A percentile compares a stretch with the other conserved stretches of the same genome.
Evolutionary conservation across 2,888 invertebrate species (phyloP).

Genomic region (Reticulitermes lucifugus): DNA sequence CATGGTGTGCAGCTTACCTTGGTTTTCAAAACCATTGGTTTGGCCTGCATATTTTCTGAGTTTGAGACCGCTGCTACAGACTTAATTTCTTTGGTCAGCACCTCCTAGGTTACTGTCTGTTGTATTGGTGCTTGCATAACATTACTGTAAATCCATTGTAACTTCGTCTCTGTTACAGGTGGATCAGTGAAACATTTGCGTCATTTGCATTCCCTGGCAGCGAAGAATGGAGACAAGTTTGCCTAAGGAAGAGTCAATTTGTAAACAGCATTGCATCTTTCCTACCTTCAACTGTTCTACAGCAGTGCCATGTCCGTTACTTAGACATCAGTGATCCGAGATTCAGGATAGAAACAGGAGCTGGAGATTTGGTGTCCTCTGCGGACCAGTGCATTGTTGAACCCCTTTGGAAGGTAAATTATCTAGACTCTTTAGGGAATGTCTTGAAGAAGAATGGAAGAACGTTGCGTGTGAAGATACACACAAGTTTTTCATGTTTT

Average conservation of each 20-base stretch:
- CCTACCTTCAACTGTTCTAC: slow-evolving; percentile 78
- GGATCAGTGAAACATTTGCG: slow-evolving; percentile 88
- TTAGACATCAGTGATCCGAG: slow-evolving; percentile 80
- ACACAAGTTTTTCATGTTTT: no score
- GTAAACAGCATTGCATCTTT: slow-evolving; percentile 84
- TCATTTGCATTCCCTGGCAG: slow-evolving; percentile 82
- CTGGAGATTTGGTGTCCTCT: slow-evolving; percentile 85
- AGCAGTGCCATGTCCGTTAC: slow-evolving; percentile 80
- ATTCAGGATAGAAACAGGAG: slow-evolving; percentile 80
- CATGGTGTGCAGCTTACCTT: no score
- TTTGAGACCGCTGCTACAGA: no score
- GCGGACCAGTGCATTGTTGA: slow-evolving; percentile 83
- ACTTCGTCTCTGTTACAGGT: slow-evolving; percentile 59
- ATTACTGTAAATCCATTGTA: no score
- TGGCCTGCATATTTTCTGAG: no score
- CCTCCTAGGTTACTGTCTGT: no score
- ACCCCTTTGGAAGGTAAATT: slow-evolving; percentile 80
- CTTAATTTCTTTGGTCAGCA: no score
- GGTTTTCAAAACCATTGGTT: no score
- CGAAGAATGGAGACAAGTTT: slow-evolving; percentile 78
- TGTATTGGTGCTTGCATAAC: no score
- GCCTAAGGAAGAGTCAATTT: slow-evolving; percentile 82
- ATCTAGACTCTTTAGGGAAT: no score
- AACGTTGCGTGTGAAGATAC: no score
- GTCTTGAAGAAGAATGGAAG: no score